phyloP scores from a whole-genome alignment of 92 coral and sea anemone species.

The Phymanthus crucifer region DNA sequence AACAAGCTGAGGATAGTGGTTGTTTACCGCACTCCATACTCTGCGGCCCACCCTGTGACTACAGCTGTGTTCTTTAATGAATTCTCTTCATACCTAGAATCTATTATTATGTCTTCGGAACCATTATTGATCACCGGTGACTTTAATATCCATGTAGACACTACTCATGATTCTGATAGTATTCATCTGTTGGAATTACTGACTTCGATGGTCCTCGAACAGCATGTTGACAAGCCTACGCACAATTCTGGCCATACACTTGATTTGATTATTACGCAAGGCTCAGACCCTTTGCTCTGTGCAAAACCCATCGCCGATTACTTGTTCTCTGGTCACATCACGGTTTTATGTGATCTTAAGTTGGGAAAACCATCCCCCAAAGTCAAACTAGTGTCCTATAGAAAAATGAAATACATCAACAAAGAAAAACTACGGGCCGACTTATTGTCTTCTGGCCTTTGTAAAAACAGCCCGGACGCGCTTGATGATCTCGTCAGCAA shows the following conservation, averaged over 20 bases:
- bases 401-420: not conserved
- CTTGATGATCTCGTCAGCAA: slow-evolving; percentile 49
- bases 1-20: slow-evolving; percentile 12
- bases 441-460: slow-evolving; percentile 35
- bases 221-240: no score
- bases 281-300: no score
- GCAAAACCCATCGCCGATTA: no score
- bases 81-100: slow-evolving; percentile 11
- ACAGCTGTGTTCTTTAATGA: slow-evolving; percentile 1
- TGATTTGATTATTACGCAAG: no score
- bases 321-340: no score
- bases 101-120: slow-evolving; percentile 8
- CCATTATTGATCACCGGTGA: not conserved
- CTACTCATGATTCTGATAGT: no score
- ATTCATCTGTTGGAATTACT: no score
- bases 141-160: no score
- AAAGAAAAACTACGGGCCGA: slow-evolving; percentile 19
- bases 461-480: slow-evolving; percentile 33
- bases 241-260: no score
- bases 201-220: no score
- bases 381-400: not conserved
- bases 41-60: not conserved
- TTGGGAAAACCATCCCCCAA: no score
- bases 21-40: slow-evolving; percentile 4
- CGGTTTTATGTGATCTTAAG: no score